Conservation (phyloP, 2,113 vertebrate genomes). For the Synodontis membranacea region DNA sequence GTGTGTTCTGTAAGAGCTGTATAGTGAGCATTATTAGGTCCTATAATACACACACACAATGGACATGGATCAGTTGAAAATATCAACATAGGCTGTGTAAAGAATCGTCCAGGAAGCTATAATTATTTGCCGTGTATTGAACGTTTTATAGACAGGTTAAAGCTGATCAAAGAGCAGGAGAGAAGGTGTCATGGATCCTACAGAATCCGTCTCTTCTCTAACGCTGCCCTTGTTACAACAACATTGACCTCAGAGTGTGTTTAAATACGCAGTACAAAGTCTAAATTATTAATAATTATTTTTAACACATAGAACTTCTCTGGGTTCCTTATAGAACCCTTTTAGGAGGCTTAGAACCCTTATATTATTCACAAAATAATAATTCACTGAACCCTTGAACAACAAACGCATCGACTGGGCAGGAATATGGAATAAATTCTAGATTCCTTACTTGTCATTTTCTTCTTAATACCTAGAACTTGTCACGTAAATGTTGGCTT, state of each 20-base stretch:
- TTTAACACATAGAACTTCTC: not conserved
- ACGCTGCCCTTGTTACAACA: not conserved
- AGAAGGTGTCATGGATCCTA: not conserved
- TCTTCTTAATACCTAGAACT: not conserved
- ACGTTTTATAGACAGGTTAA: not conserved
- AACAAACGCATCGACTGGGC: not conserved
- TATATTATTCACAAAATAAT: no score
- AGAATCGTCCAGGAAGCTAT: not conserved
- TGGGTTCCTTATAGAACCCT: not conserved
- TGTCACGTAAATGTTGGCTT: no score
- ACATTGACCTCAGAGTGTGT: no score
- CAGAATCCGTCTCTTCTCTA: not conserved
- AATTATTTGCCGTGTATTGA: not conserved
- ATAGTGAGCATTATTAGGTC: constrained; percentile 23
- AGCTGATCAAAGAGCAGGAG: not conserved
- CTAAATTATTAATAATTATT: not conserved
- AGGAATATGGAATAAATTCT: not conserved
- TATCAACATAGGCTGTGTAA: not conserved
- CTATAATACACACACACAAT: not conserved
- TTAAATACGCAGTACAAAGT: not conserved
- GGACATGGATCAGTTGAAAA: not conserved
- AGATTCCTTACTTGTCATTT: not conserved
- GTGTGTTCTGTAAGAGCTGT: constrained; percentile 39
- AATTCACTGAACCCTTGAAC: not conserved
- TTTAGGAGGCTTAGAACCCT: not conserved